These are phyloP conservation scores for Meteorus cinctellus DNA, from an alignment of 2,888 invertebrate species.

Conservation along the genomic window DNA sequence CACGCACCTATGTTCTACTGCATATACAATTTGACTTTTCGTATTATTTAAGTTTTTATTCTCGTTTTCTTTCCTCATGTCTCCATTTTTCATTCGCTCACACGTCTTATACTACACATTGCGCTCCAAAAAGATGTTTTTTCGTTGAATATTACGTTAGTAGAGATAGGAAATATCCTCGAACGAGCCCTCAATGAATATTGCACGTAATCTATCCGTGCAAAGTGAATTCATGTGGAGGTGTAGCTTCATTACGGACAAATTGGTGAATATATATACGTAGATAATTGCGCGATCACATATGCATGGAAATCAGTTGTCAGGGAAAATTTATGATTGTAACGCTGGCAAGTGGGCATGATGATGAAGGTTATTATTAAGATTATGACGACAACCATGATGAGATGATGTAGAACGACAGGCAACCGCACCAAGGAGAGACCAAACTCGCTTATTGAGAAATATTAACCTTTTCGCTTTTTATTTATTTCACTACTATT, in stretches of 20 bases:
- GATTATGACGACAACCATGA: not conserved
- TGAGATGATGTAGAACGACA: constrained; percentile 50
- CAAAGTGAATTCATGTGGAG: constrained; percentile 27
- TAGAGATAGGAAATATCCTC: not conserved
- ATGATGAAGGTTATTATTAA: no score
- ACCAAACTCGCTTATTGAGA: constrained; percentile 69
- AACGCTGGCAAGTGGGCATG: no score
- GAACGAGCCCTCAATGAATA: not conserved
- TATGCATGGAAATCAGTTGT: constrained; percentile 20
- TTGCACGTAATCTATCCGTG: not conserved
- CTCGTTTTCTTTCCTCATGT: not conserved
- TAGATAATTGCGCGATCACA: not conserved
- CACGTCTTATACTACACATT: not conserved
- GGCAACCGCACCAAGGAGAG: constrained; percentile 70
- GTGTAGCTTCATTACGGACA: constrained; percentile 38
- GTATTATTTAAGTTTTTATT: not conserved
- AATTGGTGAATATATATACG: constrained; percentile 34
- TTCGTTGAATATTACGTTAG: not conserved
- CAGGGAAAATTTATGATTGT: constrained; percentile 13
- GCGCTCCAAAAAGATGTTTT: not conserved
- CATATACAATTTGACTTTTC: not conserved
- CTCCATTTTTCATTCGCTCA: not conserved
- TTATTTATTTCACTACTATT: constrained; percentile 66
- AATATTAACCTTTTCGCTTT: constrained; percentile 60
- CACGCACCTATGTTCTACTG: not conserved